phyloP scores from a whole-genome alignment of 2,797 vertebrate species.

The Enteromius thamalakanensis region DNA sequence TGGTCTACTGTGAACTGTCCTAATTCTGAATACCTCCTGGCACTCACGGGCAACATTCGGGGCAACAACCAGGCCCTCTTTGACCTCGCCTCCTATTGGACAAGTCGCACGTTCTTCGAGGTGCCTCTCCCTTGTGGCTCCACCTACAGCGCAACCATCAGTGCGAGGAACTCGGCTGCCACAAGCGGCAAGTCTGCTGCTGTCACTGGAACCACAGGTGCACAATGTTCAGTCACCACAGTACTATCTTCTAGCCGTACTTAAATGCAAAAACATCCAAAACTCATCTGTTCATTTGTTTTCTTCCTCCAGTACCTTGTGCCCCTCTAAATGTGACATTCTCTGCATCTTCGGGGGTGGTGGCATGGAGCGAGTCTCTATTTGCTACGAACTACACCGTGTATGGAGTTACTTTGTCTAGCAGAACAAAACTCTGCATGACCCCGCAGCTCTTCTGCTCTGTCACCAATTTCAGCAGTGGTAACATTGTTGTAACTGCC shows the following conservation, averaged over 20 bases:
- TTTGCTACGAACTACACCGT: constrained; percentile 69
- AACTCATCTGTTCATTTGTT: not conserved
- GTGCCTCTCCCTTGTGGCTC: constrained; percentile 79
- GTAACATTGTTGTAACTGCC: constrained; percentile 69
- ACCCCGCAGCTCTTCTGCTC: constrained; percentile 68
- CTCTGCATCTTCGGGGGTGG: constrained; percentile 50
- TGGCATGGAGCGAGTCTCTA: constrained; percentile 71
- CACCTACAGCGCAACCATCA: constrained; percentile 70
- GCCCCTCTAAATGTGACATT: constrained; percentile 66
- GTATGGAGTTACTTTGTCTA: constrained; percentile 56
- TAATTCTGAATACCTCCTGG: constrained; percentile 68
- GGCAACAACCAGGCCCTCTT: constrained; percentile 66
- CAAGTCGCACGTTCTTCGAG: constrained; percentile 70
- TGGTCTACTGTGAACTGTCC: constrained; percentile 72
- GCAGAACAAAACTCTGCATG: constrained; percentile 65
- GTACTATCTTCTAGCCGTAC: not conserved
- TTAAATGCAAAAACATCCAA: not conserved
- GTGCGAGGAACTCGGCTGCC: constrained; percentile 70
- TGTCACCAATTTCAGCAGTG: constrained; percentile 53
- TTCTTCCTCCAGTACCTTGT: constrained; percentile 74
- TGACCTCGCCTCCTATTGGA: constrained; percentile 78
- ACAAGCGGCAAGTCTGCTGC: constrained; percentile 64
- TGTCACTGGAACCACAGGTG: constrained; percentile 75
- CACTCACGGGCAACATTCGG: constrained; percentile 69
- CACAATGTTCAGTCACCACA: not conserved